These are phyloP conservation scores for Xanthia togata DNA, from an alignment of 2,888 invertebrate genomes.

Conservation along the genomic window DNA sequence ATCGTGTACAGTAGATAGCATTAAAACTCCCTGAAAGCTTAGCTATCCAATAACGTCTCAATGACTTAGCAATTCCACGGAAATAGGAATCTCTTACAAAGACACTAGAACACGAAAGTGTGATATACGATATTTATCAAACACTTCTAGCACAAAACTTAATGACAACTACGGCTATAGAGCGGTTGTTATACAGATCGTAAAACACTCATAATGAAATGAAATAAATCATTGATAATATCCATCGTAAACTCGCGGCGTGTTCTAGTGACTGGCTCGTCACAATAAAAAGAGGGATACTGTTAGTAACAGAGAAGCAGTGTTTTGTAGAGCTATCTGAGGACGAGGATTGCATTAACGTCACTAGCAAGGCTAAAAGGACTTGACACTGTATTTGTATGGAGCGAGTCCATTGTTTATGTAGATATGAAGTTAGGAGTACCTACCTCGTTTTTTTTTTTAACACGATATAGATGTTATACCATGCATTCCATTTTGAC, in stretches of 20 bases:
- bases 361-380: conserved; percentile 8
- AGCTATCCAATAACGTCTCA: not conserved
- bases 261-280: conserved; percentile 25
- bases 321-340: conserved; percentile 17
- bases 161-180: conserved; percentile 18
- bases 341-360: conserved; percentile 5
- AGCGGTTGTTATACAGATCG: conserved; percentile 32
- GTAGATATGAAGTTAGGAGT: not conserved
- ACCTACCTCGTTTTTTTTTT: too few relatives aligned
- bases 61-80: not conserved
- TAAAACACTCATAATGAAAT: conserved; percentile 43
- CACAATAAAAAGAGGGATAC: conserved; percentile 32
- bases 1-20: conserved; percentile 1
- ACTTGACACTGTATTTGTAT: not conserved
- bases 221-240: conserved; percentile 52
- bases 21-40: not conserved
- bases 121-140: not conserved
- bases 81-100: not conserved
- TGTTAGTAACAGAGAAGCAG: conserved; percentile 26
- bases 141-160: conserved; percentile 12
- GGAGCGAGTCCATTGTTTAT: not conserved
- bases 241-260: conserved; percentile 27
- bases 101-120: conserved; percentile 14
- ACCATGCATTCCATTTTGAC: not conserved
- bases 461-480: not conserved